Base-by-base conservation (phyloP, 2,888 invertebrate species). In the Lasius fuliginosus region DNA sequence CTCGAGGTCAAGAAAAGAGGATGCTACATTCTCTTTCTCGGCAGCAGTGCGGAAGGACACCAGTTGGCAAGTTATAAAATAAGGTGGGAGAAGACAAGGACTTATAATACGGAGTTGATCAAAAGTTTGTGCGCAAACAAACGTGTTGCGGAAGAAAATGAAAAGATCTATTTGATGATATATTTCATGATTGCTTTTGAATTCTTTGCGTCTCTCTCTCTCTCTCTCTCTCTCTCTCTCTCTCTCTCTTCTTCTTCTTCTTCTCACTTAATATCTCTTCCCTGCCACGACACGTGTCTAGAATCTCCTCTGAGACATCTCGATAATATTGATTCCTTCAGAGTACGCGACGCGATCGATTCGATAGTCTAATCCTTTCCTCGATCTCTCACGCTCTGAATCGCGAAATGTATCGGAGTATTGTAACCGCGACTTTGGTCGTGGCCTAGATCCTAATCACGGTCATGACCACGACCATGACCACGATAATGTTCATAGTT, bases 1-100 rank as follows among this genome's bases (percentile, higher is more conserved):
- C 40, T 73, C 56, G 77, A 79, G 77, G 77, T 77, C 73, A 82
- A 46, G 53, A 67, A 27, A 18, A 42, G 23, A 64, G 36, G 6
- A 56, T 53, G 33, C 4, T 18, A 46, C 74, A 12, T 64, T 75
- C 49, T 18, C 36, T 36, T 36, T 36, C 67, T 36, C 33, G 33
- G 46, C 46, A 11, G 12, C 15, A 53, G 36, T 33, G 33, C 8
- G 8, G 23, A 46, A 64, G n/a, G 6, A 46, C 4, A 53, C 18
- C 18, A 74, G 33, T 8, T 58, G 27, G 9, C 27, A 73, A 40
- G 11, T 71, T 58, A 60, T 27, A 73, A 73, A 40, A 40, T 3
- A 27, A 2, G 18, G 15, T 56, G 9, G 5, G 11, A 9, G n/a
- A 53, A 53, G n/a, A 53, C 53, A 53, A 53, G n/a, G 11, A 58